phyloP scores from a whole-genome alignment of 1,140 invertebrate genomes.

The Sitophilus oryzae region DNA sequence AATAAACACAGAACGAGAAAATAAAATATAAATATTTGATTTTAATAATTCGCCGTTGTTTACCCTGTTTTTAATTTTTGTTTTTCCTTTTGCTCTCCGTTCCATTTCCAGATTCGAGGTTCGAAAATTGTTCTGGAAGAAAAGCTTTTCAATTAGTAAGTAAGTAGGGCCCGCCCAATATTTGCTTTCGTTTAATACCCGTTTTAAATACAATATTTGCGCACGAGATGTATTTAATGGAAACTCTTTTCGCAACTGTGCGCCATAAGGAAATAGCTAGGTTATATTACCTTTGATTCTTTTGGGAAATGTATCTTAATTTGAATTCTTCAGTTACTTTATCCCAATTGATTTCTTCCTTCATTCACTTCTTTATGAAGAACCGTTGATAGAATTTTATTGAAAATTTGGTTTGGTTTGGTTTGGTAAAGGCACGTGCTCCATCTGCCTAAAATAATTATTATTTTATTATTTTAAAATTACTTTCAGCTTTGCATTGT shows the following conservation, averaged over 20 bases:
- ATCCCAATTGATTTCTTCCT: too few species aligned
- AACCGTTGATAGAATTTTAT: too few species aligned
- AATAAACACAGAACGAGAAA: conserved; percentile 10
- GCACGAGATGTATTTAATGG: conserved; percentile 16
- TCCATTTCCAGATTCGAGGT: background rate
- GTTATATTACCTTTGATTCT: background rate
- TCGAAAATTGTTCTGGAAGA: background rate
- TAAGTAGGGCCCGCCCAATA: background rate
- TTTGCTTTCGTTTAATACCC: conserved; percentile 7
- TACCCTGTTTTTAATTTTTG: conserved; percentile 8
- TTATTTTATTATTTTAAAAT: too few species aligned
- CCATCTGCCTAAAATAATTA: too few species aligned
- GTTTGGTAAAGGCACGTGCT: too few species aligned
- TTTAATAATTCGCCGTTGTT: conserved; percentile 12
- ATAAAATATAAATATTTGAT: conserved; percentile 15
- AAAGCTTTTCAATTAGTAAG: conserved; percentile 10
- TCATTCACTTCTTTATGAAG: too few species aligned
- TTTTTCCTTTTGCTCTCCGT: conserved; percentile 1
- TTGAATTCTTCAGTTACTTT: too few species aligned
- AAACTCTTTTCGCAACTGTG: conserved; percentile 18
- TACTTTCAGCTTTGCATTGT: too few species aligned
- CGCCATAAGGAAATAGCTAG: background rate
- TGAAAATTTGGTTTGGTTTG: too few species aligned
- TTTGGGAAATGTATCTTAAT: background rate
- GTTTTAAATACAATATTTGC: conserved; percentile 21